Evolutionary conservation across 2,113 vertebrate genomes (phyloP).

Genomic region (Marmota flaviventris): DNA sequence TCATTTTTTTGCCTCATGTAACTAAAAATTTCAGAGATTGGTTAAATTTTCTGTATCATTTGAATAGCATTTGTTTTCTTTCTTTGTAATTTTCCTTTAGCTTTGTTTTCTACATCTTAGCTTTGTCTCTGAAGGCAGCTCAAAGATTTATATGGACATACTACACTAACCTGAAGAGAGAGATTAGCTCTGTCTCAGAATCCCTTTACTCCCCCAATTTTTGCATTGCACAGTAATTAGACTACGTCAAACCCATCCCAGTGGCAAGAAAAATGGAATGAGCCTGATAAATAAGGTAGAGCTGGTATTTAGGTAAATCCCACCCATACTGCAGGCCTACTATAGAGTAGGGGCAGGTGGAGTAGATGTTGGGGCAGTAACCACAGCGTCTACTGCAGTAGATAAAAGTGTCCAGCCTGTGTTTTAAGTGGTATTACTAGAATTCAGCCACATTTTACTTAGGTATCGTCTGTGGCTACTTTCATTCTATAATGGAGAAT

Average conservation of each 20-base stretch:
- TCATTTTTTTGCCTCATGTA: constrained; percentile 41
- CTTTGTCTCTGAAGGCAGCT: constrained; percentile 13
- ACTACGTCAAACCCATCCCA: not conserved
- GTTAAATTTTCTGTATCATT: constrained; percentile 38
- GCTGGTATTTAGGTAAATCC: not conserved
- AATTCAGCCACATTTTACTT: not conserved
- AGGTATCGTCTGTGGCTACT: not conserved
- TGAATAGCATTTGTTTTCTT: constrained; percentile 5
- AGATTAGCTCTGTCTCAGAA: not conserved
- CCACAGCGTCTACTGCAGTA: not conserved
- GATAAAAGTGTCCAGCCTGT: not conserved
- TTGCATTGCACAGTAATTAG: not conserved
- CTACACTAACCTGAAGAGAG: not conserved
- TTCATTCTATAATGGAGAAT: not conserved
- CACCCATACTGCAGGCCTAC: not conserved
- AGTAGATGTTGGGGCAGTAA: not conserved
- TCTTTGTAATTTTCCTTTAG: constrained; percentile 50
- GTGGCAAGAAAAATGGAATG: not conserved
- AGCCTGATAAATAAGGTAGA: not conserved
- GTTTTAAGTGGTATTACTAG: not conserved
- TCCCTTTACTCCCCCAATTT: not conserved
- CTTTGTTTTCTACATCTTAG: not conserved
- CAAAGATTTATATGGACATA: not conserved
- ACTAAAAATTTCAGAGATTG: constrained; percentile 57
- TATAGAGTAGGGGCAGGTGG: not conserved